Evolutionary conservation across 2,888 invertebrate species (phyloP), one percentile per base, ranked within the genome.

Genomic region (Polydrusus cervinus): DNA sequence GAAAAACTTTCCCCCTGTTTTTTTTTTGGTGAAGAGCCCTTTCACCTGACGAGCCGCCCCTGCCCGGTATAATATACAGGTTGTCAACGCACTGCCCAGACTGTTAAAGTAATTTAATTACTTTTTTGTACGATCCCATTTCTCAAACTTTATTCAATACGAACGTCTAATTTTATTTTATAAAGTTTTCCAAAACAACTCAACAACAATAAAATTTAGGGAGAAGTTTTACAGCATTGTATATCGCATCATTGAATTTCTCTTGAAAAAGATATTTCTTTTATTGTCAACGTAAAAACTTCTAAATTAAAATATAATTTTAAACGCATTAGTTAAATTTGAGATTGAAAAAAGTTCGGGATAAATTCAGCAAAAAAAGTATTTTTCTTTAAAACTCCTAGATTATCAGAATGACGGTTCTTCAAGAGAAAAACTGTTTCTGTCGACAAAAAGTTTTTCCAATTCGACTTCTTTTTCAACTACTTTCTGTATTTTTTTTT

Each of bases 371-470:
- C 2, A 47, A n/a, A 66, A 65, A 66, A 66, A 66, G 51, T 34
- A 9, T 51, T 66, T 49, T 34, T 51, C 62, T 47, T 66, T 66
- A 66, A 66, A 66, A 40, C 34, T 66, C 18, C 34, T 38, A 51
- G 66, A 66, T 66, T 66, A 66, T 66, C 49, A 11, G 49, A 53
- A 66, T 40, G 66, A 51, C 53, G 66, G 66, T 66, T 66, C 40
- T 53, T 8, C 38, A 16, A 53, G 51, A 40, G 30, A 49, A 45
- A 65, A 64, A 65, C 30, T 53, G 53, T 66, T 66, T 40, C 66
- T 67, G 55, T 62, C 74, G 74, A 64, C 69, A 74, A 74, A 74
- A 74, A 74, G 51, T 73, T 74, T 73, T 74, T 53, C 71, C 69
- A 64, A 64, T 64, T 74, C 64, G 64, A 73, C 18, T 66, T 73